Conservation (phyloP, 2,888 invertebrate genomes). For the Troides helena region DNA sequence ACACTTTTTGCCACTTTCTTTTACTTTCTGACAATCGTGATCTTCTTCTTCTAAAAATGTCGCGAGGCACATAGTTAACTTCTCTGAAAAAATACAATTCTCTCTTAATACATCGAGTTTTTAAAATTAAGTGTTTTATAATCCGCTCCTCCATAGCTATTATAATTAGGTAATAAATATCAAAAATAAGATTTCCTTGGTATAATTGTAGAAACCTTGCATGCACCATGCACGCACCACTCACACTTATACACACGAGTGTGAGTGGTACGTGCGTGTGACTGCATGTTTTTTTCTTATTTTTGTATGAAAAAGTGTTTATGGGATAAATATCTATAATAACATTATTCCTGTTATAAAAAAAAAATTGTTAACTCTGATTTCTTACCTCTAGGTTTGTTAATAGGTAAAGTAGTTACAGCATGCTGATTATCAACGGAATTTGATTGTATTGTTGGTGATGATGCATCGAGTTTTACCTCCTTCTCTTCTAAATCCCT, state of each 20-base stretch:
- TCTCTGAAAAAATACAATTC: not conserved
- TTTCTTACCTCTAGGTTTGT: not conserved
- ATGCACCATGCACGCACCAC: too few relatives aligned
- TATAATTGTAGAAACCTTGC: too few relatives aligned
- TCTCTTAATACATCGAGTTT: not conserved
- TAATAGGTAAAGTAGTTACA: not conserved
- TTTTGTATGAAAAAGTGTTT: too few relatives aligned
- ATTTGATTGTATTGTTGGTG: not conserved
- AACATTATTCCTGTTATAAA: too few relatives aligned
- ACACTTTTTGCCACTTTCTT: not conserved
- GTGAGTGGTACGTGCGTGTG: too few relatives aligned
- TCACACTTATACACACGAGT: too few relatives aligned
- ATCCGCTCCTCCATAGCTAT: too few relatives aligned
- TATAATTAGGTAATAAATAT: too few relatives aligned
- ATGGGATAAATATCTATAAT: too few relatives aligned
- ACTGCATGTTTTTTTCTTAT: too few relatives aligned
- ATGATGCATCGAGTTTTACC: not conserved
- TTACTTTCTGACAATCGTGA: not conserved
- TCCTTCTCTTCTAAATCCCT: not conserved
- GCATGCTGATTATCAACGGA: not conserved
- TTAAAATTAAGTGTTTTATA: too few relatives aligned
- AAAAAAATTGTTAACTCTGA: not conserved
- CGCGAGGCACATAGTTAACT: not conserved
- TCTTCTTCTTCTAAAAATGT: not conserved
- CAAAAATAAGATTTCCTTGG: too few relatives aligned